Conservation (phyloP, 1,140 invertebrate species). For the Drepana arcuata region DNA sequence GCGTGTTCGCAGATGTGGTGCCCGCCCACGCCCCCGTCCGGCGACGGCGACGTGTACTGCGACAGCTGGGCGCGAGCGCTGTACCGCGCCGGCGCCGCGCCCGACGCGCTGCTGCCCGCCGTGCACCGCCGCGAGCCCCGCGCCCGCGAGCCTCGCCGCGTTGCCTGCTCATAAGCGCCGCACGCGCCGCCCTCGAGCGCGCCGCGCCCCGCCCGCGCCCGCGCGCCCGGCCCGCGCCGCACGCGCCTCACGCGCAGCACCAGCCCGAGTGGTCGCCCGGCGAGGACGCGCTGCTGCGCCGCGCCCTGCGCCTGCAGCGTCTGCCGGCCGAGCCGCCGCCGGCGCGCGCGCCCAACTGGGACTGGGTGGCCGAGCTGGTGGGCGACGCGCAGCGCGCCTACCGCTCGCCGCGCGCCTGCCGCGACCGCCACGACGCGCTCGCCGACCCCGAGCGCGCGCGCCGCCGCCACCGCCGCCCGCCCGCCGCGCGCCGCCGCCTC, state of each 20-base stretch:
- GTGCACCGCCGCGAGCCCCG: slow-evolving; percentile 18
- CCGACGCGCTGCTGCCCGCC: slow-evolving; percentile 85
- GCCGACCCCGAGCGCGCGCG: slow-evolving; percentile 90
- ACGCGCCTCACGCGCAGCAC: slow-evolving; percentile 74
- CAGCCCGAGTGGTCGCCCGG: slow-evolving; percentile 89
- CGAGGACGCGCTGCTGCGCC: slow-evolving; percentile 91
- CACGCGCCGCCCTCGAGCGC: slow-evolving; percentile 74
- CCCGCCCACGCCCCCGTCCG: slow-evolving; percentile 93
- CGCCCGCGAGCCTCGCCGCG: slow-evolving; percentile 79
- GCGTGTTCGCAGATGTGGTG: slow-evolving; percentile 87
- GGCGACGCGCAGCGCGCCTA: slow-evolving; percentile 92
- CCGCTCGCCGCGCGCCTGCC: slow-evolving; percentile 91
- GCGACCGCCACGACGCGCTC: slow-evolving; percentile 88
- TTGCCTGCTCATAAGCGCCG: slow-evolving; percentile 75
- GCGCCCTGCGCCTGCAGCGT: slow-evolving; percentile 85
- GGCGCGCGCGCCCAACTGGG: slow-evolving; percentile 95
- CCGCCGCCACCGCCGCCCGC: slow-evolving; percentile 86
- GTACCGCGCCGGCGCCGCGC: slow-evolving; percentile 87
- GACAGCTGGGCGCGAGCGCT: slow-evolving; percentile 88
- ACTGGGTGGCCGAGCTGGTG: slow-evolving; percentile 93
- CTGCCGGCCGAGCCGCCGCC: slow-evolving; percentile 31
- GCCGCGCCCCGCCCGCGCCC: slow-evolving; percentile 74
- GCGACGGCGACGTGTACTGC: slow-evolving; percentile 93
- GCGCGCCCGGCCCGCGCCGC: slow-evolving; percentile 39
- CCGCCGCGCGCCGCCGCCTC: slow-evolving; percentile 68